Conservation (phyloP, 2,888 invertebrate genomes). For the Eupithecia tripunctaria region DNA sequence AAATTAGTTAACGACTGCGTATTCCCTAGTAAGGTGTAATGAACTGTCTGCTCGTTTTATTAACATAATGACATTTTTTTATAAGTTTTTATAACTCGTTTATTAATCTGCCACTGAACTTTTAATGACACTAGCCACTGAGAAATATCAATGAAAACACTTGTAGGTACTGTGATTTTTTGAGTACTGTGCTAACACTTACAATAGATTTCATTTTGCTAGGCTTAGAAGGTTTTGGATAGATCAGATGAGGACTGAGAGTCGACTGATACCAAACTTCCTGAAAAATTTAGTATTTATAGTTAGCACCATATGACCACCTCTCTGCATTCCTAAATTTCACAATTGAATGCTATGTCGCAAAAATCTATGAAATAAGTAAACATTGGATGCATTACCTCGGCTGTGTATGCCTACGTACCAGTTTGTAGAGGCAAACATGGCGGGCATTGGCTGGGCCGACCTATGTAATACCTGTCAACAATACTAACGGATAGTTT, state of each 20-base stretch:
- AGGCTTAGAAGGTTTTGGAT: constrained; percentile 57
- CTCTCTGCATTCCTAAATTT: constrained; percentile 71
- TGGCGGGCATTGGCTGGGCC: constrained; percentile 45
- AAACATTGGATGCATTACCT: constrained; percentile 81
- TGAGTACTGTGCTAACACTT: constrained; percentile 59
- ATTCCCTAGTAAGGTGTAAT: constrained; percentile 3
- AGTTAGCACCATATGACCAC: constrained; percentile 69
- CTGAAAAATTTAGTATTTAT: constrained; percentile 78
- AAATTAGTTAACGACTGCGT: neutral
- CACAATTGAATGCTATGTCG: constrained; percentile 75
- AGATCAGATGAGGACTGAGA: constrained; percentile 60
- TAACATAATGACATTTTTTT: neutral
- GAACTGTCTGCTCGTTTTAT: neutral
- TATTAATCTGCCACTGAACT: constrained; percentile 48
- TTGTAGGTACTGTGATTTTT: constrained; percentile 10
- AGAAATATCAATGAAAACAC: neutral
- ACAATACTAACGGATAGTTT: constrained; percentile 72
- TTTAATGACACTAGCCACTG: constrained; percentile 5
- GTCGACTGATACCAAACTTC: constrained; percentile 73
- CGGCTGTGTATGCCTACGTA: constrained; percentile 54
- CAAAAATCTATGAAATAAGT: constrained; percentile 81
- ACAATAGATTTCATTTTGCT: constrained; percentile 79
- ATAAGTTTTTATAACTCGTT: neutral
- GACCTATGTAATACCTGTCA: constrained; percentile 72
- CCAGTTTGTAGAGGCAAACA: constrained; percentile 63